Evolutionary conservation across 2,797 vertebrate species (phyloP), one percentile per base, ranked within the genome.

Genomic region (Atherinosoma microstoma): DNA sequence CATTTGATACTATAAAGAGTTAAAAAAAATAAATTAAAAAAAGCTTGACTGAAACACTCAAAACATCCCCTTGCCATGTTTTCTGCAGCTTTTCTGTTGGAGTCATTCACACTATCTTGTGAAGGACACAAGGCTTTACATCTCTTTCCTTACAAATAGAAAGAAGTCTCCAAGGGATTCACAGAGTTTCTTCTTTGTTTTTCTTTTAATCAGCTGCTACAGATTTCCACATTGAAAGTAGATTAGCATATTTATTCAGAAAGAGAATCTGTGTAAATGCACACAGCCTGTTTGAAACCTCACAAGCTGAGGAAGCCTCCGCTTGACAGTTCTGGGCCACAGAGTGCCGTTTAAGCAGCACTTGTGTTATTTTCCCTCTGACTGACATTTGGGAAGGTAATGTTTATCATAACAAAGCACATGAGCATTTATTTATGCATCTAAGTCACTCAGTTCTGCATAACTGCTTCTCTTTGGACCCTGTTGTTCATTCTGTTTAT

Each of bases 321-420:
- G 36, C 54, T 67, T 91, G 90, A 91, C 90, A 92, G 87, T 84
- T 89, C 78, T 77, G 78, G 89, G 86, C 79, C 90, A 84, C 49
- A 73, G 60, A 72, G 38, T 34, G 60, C 47, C 35, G 63, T 80
- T 86, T 62, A 77, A 75, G 66, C 70, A 49, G 78, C 79, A 70
- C 54, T 79, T 78, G 64, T 76, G 69, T 84, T 76, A 79, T 84
- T 84, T 84, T 87, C 78, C 77, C 57, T 76, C 38, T 69, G 66
- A 79, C 24, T 59, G 75, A 54, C 60, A 34, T 84, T 87, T 80
- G 65, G 79, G 75, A 90, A 87, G 84, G 84, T 86, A 69, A 79
- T 81, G 64, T 90, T 91, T 87, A 90, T 87, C 87, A 90, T 88
- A 76, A 89, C 86, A 93, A 92, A 89, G 74, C 78, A 40, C 67